phyloP scores from a whole-genome alignment of 2,888 invertebrate species.

The Norana najaformis region DNA sequence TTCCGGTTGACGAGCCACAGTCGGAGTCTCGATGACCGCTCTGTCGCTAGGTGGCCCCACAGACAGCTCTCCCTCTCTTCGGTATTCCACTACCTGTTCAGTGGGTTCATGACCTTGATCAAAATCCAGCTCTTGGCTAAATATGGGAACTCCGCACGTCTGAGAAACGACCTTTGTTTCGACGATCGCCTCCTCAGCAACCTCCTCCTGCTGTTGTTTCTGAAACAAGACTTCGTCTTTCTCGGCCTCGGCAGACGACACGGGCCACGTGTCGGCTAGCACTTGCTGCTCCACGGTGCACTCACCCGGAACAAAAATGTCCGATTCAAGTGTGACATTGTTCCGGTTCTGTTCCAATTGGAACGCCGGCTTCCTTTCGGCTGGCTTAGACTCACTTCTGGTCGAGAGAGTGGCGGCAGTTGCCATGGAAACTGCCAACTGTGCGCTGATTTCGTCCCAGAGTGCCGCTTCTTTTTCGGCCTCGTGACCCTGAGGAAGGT shows the following conservation, averaged over 20 bases:
- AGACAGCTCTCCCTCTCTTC: too few species aligned
- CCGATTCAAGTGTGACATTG: not conserved
- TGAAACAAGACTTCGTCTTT: not conserved
- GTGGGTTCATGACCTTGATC: not conserved
- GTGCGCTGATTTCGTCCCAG: not conserved
- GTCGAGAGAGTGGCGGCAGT: not conserved
- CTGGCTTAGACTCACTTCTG: not conserved
- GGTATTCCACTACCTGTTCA: not conserved
- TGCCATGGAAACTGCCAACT: not conserved
- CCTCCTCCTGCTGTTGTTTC: not conserved
- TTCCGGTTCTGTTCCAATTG: not conserved
- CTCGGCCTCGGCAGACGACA: not conserved
- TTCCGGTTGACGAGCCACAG: not conserved
- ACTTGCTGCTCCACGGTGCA: not conserved
- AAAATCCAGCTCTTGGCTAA: not conserved
- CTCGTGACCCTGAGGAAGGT: not conserved
- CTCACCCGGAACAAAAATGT: not conserved
- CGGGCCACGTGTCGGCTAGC: not conserved
- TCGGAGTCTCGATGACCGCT: not conserved
- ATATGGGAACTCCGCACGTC: not conserved
- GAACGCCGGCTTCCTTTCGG: not conserved
- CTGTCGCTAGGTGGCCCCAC: slow-evolving; percentile 39
- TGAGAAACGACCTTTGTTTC: not conserved
- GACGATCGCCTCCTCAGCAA: not conserved
- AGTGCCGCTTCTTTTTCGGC: not conserved